Base-by-base conservation (phyloP, 2,888 invertebrate genomes). In the Dione vanillae region DNA sequence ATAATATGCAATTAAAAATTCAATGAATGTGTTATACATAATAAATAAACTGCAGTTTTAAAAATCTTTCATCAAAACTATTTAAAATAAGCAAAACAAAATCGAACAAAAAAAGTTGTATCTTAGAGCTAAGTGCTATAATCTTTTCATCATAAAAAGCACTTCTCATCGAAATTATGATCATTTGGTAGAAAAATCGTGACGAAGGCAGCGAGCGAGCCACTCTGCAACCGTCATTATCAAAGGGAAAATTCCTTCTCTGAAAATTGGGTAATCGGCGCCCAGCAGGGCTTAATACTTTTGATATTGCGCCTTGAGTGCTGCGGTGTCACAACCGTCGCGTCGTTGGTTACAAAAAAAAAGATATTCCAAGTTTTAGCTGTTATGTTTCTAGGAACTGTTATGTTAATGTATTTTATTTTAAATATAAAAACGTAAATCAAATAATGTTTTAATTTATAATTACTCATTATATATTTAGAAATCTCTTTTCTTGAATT, bases 231-330 rank as follows among this genome's bases (percentile, higher is more conserved):
- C 65, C 69, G 65, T 69, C 69, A 69, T 69, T 69, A 69, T 41
- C 69, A 69, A 65, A 59, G 41, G 69, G 58, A 65, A 56, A 59
- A 69, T 82, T 77, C 81, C 82, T 85, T 85, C 85, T 80, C 82
- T 80, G 82, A 85, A 88, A 88, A 89, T 88, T 88, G 85, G 86
- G 87, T 88, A 87, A 89, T 88, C 84, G 84, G 77, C 83, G 79
- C 85, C 76, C 85, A 80, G 81, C 85, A 71, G 70, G 82, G 83
- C 82, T 80, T 83, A 85, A 86, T 87, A 86, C 84, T 45, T 54
- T 83, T 85, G 83, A 85, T 71, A 75, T 71, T 65, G 54, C 65
- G 59, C 40, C 47, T 62, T 71, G 51, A 67, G 67, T 67, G 68
- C 68, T 69, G 35, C 59, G 66, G 70, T 70, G 56, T 70, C 64